A percentile compares a stretch with the other conserved stretches of the same genome.
These are phyloP conservation scores for Sterrhoptilus dennistouni DNA, from an alignment of 2,113 vertebrate genomes.

Conservation along the genomic window DNA sequence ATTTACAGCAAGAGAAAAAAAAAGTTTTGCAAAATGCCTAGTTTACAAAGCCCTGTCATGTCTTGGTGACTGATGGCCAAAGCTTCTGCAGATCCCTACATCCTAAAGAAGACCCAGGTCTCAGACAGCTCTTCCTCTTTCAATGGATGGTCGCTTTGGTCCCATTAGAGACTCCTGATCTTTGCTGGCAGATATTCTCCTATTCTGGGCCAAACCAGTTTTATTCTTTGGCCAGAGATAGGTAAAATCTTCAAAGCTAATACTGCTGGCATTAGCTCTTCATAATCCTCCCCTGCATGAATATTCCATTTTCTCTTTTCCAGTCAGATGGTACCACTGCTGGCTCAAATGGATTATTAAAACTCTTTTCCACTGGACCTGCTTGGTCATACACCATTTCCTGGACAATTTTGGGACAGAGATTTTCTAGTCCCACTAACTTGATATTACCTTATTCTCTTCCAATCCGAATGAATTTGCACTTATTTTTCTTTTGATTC, in stretches of 20 bases:
- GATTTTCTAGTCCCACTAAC: background rate
- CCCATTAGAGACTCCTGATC: background rate
- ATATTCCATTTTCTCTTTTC: conserved; percentile 10
- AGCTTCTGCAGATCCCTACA: background rate
- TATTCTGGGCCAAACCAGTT: background rate
- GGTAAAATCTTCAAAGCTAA: conserved; percentile 39
- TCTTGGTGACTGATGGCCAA: background rate
- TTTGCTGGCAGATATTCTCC: background rate
- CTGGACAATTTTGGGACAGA: background rate
- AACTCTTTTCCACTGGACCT: background rate
- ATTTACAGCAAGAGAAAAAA: background rate
- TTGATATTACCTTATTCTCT: background rate
- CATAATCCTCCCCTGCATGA: conserved; percentile 4
- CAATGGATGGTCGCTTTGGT: background rate
- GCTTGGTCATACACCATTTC: background rate
- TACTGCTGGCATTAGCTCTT: conserved; percentile 11
- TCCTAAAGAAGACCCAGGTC: background rate
- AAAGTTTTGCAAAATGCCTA: background rate
- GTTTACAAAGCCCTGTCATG: background rate
- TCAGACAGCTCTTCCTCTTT: background rate
- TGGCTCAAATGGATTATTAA: conserved; percentile 22
- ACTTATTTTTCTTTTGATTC: background rate
- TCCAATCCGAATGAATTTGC: background rate
- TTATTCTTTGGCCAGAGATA: background rate
- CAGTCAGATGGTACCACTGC: background rate